These are phyloP conservation scores for Perca schrenkii DNA, from an alignment of 2,113 vertebrate genomes.

Conservation along the genomic window DNA sequence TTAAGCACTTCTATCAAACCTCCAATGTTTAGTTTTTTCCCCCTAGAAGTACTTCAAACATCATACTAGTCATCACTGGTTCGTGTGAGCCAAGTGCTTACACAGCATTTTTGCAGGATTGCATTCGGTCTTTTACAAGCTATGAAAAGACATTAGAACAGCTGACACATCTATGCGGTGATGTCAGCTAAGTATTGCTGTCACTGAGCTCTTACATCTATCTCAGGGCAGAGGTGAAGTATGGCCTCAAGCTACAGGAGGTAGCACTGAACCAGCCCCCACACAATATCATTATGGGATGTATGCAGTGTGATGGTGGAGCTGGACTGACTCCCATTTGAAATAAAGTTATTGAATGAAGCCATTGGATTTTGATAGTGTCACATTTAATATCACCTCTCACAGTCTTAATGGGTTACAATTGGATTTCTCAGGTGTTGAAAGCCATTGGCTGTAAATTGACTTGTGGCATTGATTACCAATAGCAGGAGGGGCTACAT, in stretches of 20 bases:
- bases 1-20: conserved; percentile 46
- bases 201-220: conserved; percentile 63
- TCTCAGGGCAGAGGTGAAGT: conserved; percentile 71
- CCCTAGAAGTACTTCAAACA: conserved; percentile 32
- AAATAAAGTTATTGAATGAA: conserved; percentile 57
- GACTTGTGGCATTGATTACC: conserved; percentile 76
- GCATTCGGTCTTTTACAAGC: conserved; percentile 58
- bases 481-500: conserved; percentile 47
- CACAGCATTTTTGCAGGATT: conserved; percentile 49
- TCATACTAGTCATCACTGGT: conserved; percentile 23
- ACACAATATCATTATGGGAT: conserved; percentile 1
- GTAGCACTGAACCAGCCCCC: conserved; percentile 27
- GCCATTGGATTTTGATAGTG: conserved; percentile 60
- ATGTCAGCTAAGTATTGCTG: conserved; percentile 70
- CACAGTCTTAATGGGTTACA: conserved; percentile 52
- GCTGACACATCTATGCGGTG: conserved; percentile 62
- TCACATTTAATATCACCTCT: conserved; percentile 60
- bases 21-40: conserved; percentile 29
- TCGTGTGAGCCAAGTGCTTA: conserved; percentile 45
- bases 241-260: conserved; percentile 37
- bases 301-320: not conserved
- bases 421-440: conserved; percentile 66
- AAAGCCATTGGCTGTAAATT: conserved; percentile 71
- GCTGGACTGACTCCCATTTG: conserved; percentile 6
- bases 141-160: conserved; percentile 61